Base-by-base conservation (phyloP, 2,113 vertebrate genomes). In the Suricata suricatta region DNA sequence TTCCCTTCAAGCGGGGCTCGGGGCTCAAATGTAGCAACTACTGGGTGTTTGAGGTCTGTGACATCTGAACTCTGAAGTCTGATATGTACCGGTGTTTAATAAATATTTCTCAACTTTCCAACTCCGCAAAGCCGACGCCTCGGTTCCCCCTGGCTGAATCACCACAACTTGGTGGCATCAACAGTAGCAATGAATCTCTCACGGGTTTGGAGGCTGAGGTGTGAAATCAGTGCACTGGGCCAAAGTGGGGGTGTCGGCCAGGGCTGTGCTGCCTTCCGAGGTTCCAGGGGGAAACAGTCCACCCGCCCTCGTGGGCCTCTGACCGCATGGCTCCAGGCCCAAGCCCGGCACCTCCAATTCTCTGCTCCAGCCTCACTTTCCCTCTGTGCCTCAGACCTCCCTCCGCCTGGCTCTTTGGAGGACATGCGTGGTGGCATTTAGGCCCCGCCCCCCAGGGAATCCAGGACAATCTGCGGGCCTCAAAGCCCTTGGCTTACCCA, bases 301-400 rank as follows among this genome's bases (percentile, higher is more conserved):
- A 41, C 33, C 2, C 0, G 27, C 33, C 0, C 4, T 15, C 63
- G 25, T 93, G 33, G 47, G 94, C 69, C 87, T 41, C 77, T 64
- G 81, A 33, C 15, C 0, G 0, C 66, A 15, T 23, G 33, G 0
- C 35, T 14, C 13, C 16, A 12, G 0, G 16, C 35, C 66, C 13
- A 3, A 41, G 13, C 21, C 1, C 8, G 5, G 35, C 35, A 10
- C 19, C 92, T 81, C 52, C 54, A 41, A 0, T 13, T 33, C 33
- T 35, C 23, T 33, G 25, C 54, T 60, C 14, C 6, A 0, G 17
- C 38, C 17, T 21, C 8, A 0, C 88, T 5, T 14, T 38, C 69
- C 31, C n/a, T 7, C 16, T 25, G 35, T 31, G 7, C 17, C 31
- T n/a, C 14, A 5, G 0, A 2, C 17, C 17, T 44, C 52, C 33